A percentile compares a stretch with the other conserved stretches of the same genome.
These are phyloP conservation scores for Mesitornis unicolor DNA, from an alignment of 2,113 vertebrate genomes.

Conservation along the genomic window DNA sequence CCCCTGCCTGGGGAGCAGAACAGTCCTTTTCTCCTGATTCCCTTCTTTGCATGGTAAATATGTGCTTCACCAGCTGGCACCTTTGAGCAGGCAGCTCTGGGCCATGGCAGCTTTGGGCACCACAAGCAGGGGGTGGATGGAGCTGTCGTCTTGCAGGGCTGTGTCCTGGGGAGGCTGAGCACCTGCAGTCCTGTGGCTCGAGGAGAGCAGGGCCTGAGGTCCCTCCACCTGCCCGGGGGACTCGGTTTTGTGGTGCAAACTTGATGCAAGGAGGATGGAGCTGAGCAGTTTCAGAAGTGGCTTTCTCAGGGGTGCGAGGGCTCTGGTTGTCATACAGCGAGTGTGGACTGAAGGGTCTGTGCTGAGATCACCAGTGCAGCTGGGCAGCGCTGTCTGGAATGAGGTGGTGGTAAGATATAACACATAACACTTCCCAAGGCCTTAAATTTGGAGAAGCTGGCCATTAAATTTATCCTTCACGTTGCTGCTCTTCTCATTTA, in stretches of 20 bases:
- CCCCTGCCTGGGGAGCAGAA: not conserved
- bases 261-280: not conserved
- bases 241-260: not conserved
- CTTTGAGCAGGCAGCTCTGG: not conserved
- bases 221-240: not conserved
- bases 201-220: not conserved
- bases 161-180: not conserved
- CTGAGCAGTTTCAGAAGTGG: not conserved
- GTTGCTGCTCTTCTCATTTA: not conserved
- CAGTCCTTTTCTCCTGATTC: not conserved
- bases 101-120: not conserved
- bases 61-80: not conserved
- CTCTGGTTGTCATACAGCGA: fast-evolving
- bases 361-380: not conserved
- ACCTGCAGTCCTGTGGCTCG: not conserved
- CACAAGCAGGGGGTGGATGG: fast-evolving
- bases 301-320: not conserved
- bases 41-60: not conserved
- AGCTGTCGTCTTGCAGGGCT: not conserved
- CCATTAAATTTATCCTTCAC: not conserved
- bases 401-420: not conserved
- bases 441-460: not conserved
- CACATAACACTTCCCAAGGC: not conserved
- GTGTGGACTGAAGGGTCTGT: not conserved
- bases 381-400: not conserved